A percentile compares a stretch with the other conserved stretches of the same genome.
Evolutionary conservation across 2,888 invertebrate genomes (phyloP).

Genomic region (Dromius quadrimaculatus): DNA sequence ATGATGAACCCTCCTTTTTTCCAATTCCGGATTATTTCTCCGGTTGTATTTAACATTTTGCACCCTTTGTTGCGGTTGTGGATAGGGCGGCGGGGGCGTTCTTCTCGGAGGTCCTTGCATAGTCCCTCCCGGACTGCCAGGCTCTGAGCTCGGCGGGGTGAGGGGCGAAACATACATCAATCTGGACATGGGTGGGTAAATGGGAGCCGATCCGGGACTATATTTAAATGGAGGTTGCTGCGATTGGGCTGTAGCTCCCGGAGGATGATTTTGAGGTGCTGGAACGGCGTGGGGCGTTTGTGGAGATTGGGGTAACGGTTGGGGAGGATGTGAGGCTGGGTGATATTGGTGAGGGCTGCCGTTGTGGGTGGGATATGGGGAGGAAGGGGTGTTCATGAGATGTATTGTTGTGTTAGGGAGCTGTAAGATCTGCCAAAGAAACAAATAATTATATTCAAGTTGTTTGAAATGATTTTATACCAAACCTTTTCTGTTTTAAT

Average conservation of each 20-base stretch:
- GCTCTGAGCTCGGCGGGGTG: conserved; percentile 90
- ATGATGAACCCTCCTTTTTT: conserved; percentile 95
- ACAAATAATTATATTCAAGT: background rate
- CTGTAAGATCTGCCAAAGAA: conserved; percentile 61
- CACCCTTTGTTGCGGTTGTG: conserved; percentile 68
- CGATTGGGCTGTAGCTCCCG: conserved; percentile 56
- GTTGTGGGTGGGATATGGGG: conserved; percentile 65
- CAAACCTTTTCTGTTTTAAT: conserved; percentile 81
- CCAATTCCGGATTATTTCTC: conserved; percentile 95
- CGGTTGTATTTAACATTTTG: conserved; percentile 82
- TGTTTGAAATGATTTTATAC: background rate
- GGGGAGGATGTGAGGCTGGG: conserved; percentile 60
- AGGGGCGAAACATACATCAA: conserved; percentile 86
- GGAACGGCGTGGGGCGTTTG: conserved; percentile 59
- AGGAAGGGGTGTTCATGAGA: conserved; percentile 70
- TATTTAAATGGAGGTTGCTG: conserved; percentile 58
- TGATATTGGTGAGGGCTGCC: conserved; percentile 59
- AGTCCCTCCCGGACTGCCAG: conserved; percentile 83
- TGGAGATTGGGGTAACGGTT: conserved; percentile 60
- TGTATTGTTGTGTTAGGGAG: conserved; percentile 69
- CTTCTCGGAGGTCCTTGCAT: conserved; percentile 76
- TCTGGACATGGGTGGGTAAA: conserved; percentile 71
- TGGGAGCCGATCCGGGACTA: conserved; percentile 63
- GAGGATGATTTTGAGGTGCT: conserved; percentile 54
- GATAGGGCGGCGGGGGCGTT: conserved; percentile 84